These are phyloP conservation scores for Cisticola juncidis DNA, from an alignment of 2,113 vertebrate species.

Conservation along the genomic window DNA sequence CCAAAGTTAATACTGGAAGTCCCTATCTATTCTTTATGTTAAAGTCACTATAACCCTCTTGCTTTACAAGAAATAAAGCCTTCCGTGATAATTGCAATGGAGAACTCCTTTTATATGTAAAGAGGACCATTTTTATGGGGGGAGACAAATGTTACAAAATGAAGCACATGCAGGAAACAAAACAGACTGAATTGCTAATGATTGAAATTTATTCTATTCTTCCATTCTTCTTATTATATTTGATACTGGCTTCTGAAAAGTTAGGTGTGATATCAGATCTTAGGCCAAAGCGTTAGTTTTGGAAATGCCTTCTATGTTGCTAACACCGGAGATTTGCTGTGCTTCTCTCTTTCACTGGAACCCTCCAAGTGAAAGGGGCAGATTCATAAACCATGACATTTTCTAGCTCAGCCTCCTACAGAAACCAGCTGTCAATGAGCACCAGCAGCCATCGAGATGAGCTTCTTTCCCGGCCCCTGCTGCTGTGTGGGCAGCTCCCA, in stretches of 20 bases:
- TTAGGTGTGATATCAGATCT: not conserved
- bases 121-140: fast-evolving
- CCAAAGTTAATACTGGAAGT: not conserved
- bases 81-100: not conserved
- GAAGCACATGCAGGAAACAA: not conserved
- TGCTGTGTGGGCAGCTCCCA: not conserved
- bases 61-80: not conserved
- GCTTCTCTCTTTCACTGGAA: not conserved
- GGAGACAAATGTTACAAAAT: not conserved
- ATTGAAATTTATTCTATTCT: not conserved
- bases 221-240: not conserved
- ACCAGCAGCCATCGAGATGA: not conserved
- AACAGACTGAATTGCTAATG: not conserved
- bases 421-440: not conserved
- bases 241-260: not conserved
- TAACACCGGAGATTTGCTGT: fast-evolving
- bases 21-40: not conserved
- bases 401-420: not conserved
- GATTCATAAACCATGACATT: not conserved
- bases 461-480: not conserved
- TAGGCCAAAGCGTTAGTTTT: not conserved
- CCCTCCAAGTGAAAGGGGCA: not conserved
- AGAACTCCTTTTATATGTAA: not conserved
- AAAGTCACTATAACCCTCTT: not conserved
- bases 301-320: not conserved